Base-by-base conservation (phyloP, 1,140 invertebrate genomes). In the Rhysida immarginata region DNA sequence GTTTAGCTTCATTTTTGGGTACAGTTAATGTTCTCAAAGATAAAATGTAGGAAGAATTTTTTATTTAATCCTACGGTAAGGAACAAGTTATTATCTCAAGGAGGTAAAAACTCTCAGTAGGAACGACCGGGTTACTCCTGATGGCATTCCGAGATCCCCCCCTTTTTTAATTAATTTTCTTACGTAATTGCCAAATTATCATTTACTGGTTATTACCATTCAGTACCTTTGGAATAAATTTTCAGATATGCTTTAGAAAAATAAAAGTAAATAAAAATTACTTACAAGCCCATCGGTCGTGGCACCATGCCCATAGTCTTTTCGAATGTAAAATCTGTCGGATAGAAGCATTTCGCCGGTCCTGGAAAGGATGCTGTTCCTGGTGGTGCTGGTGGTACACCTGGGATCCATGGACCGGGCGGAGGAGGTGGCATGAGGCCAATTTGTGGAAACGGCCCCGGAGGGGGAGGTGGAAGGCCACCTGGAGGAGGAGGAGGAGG, bases 281-380 rank as follows among this genome's bases (percentile, higher is more conserved):
- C 49, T 51, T 51, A 51, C 49, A 51, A 51, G 3, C 11, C 49
- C 11, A 11, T 21, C 21, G 49, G 49, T 27, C 49, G 3, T 25
- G 49, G 49, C 26, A 26, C 49, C 49, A 51, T 51, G 11, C 49
- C 49, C 49, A 51, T 51, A 25, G 49, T 51, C 26, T 51, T 51
- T 51, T 51, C 49, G 26, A 26, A 51, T 13, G 49, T 51, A 27
- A 51, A 51, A 27, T 51, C 49, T 26, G 13, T 26, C 2, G 49
- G 49, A 51, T 25, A 51, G 20, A 25, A 51, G 26, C 49, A 51
- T 21, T 25, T 3, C 5, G 49, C 8, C 13, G 49, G 13, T 11
- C 24, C 24, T 3, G 49, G 49, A 5, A 27, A 27, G 11, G 13
- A 8, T 25, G 5, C 24, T 23, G 45, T 14, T 20, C 23, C 23